Evolutionary conservation across 1,140 invertebrate genomes (phyloP).

Genomic region (Laupala kohalensis): DNA sequence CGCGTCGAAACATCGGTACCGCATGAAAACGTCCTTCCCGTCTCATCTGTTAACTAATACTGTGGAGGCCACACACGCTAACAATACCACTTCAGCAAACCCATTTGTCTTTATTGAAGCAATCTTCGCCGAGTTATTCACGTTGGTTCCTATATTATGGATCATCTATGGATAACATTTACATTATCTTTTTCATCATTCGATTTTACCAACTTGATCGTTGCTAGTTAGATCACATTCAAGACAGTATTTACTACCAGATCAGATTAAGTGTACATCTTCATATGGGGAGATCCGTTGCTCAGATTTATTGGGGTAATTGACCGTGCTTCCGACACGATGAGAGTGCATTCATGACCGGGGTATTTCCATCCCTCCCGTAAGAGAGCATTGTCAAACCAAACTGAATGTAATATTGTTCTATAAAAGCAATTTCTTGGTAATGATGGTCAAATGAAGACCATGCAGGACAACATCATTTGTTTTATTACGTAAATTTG

Average conservation of each 20-base stretch:
- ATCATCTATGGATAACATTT: not conserved
- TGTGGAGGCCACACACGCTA: not conserved
- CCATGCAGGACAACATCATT: not conserved
- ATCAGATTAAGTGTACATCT: not conserved
- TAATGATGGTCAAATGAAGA: not conserved
- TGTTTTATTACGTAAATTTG: not conserved
- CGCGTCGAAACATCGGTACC: too few species aligned
- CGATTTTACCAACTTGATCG: not conserved
- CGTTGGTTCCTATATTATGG: not conserved
- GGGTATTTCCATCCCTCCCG: not conserved
- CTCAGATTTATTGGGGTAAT: not conserved
- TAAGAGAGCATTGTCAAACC: not conserved
- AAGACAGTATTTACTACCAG: not conserved
- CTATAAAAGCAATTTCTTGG: not conserved
- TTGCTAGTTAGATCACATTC: not conserved
- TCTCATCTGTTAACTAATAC: not conserved
- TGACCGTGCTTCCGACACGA: not conserved
- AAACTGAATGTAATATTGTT: not conserved
- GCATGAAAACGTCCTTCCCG: too few species aligned
- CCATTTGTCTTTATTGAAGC: not conserved
- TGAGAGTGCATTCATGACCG: not conserved
- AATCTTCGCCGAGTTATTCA: not conserved
- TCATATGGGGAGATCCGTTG: not conserved
- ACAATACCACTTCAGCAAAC: not conserved
- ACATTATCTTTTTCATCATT: not conserved